Base-by-base conservation (phyloP, 2,113 vertebrate genomes). In the Danio rerio region DNA sequence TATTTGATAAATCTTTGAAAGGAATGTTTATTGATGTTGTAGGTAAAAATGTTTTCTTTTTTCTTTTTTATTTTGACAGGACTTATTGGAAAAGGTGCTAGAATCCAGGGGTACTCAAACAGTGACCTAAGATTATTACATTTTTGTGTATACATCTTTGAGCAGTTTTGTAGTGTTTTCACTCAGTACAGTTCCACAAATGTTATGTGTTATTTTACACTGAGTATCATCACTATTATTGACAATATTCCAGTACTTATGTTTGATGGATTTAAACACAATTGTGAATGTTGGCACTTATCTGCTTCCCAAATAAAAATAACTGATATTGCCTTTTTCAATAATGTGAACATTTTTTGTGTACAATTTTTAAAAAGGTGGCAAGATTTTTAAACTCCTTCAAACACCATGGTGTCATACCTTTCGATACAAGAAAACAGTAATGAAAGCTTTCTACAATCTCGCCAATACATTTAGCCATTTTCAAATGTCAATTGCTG, bases 11-110 rank as follows among this genome's bases (percentile, higher is more conserved):
- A 2, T 66, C 16, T 50, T 15, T 58, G 10, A 5, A n/a, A 7
- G 16, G 1, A 18, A 8, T 58, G 43, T 15, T 82, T 58, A 13
- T 20, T 58, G 6, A 56, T 12, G 1, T 21, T 6, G 9, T 3
- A 20, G 10, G 18, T 31, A 7, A 5, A 18, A 49, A n/a, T 3
- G 6, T 16, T 63, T 1, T 45, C 6, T 2, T 4, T 58, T 5
- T 49, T n/a, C n/a, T n/a, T n/a, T n/a, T n/a, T n/a, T n/a, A n/a
- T n/a, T n/a, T 87, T 77, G 31, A 31, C 80, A 93, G 93, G 90
- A 89, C 5, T 92, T 92, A 86, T 79, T 83, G 81, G 47, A 59
- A 16, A 72, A 81, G 62, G 63, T 65, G 1, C n/a, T 81, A 58
- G 81, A 85, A 72, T 85, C 86, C 13, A 68, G 18, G 21, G 47